Conservation (phyloP, 2,113 vertebrate genomes). For the Brachypteracias leptosomus region DNA sequence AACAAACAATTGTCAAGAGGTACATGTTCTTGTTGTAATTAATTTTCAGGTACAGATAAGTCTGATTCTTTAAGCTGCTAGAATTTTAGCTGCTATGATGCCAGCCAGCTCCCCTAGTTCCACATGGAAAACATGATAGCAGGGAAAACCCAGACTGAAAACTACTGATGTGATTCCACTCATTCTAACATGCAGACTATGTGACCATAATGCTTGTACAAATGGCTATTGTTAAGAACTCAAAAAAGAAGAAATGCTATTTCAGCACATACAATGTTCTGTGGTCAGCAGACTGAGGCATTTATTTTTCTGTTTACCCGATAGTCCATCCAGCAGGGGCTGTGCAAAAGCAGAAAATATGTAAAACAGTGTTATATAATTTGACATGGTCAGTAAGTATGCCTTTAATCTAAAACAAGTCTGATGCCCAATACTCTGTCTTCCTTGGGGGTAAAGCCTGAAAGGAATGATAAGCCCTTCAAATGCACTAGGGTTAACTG, state of each 20-base stretch:
- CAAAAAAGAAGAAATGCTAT: conserved; percentile 2
- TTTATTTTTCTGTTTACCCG: not conserved
- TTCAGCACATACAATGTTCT: not conserved
- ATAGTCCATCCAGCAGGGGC: not conserved
- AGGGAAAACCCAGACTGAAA: not conserved
- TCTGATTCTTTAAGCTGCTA: not conserved
- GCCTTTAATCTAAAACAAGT: not conserved
- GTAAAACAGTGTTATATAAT: conserved; percentile 15
- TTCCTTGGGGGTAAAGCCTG: not conserved
- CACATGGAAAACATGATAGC: not conserved
- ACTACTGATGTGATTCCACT: not conserved
- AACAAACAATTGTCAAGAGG: not conserved
- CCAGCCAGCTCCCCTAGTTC: not conserved
- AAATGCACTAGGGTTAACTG: not conserved
- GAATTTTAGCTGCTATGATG: not conserved
- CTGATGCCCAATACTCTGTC: not conserved
- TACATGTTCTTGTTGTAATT: not conserved
- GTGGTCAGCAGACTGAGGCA: not conserved
- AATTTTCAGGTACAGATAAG: not conserved
- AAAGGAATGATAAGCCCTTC: conserved; percentile 11
- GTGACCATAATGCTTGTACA: not conserved
- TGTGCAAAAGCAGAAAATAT: conserved; percentile 1
- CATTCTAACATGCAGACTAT: not conserved
- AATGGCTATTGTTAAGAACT: not conserved
- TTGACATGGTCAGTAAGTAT: conserved; percentile 22